These are phyloP conservation scores for Okamejei kenojei DNA, from an alignment of 2,797 vertebrate species.

Conservation along the genomic window DNA sequence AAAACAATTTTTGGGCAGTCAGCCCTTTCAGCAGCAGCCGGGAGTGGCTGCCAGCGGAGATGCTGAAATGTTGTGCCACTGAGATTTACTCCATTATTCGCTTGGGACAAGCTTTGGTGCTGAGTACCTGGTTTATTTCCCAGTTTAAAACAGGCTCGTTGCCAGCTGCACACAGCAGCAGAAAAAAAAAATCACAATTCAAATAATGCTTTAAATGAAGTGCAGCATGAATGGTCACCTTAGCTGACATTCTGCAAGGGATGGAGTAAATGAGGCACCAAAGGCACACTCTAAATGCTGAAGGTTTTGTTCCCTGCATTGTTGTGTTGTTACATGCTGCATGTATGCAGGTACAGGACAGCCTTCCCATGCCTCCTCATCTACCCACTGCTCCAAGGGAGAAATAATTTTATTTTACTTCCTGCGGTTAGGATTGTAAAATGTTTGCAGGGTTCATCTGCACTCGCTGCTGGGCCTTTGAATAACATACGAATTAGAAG, in stretches of 20 bases:
- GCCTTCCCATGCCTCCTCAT: background rate
- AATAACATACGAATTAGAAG: too few relatives aligned
- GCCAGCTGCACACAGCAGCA: background rate
- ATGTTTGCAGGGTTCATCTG: background rate
- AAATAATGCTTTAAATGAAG: background rate
- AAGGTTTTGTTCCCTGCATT: background rate
- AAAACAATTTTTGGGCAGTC: background rate
- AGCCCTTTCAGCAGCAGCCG: conserved; percentile 15
- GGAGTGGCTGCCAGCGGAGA: background rate
- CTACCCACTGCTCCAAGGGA: background rate
- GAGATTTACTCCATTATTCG: background rate
- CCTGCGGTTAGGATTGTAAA: background rate
- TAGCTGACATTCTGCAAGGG: background rate
- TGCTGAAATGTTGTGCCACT: background rate
- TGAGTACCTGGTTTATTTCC: background rate
- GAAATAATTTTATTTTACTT: background rate
- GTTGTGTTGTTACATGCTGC: too few relatives aligned
- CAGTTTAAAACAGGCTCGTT: background rate
- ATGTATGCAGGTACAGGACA: background rate
- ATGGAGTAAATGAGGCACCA: too few relatives aligned
- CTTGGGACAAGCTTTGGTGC: background rate
- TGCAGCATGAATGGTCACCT: background rate
- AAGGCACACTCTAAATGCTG: background rate
- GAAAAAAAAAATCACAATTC: background rate
- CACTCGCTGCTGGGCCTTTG: background rate